Conservation (phyloP, 2,888 invertebrate genomes). For the Brenthis daphne region DNA sequence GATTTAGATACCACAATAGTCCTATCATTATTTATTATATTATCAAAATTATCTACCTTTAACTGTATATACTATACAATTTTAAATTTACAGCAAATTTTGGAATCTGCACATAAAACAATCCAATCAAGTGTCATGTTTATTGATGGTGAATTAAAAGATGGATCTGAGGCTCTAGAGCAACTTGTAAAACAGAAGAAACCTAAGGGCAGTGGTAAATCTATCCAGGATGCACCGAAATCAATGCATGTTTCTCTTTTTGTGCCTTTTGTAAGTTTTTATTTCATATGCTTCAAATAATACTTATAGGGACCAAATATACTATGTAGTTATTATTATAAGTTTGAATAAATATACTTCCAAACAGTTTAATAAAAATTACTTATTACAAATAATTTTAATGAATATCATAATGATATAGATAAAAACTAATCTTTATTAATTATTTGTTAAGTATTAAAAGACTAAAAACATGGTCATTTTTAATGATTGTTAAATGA, state of each 20-base stretch:
- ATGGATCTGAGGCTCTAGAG: slow-evolving; percentile 84
- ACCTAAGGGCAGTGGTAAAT: slow-evolving; percentile 66
- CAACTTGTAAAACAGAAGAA: slow-evolving; percentile 84
- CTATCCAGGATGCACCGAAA: slow-evolving; percentile 68
- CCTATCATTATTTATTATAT: too few relatives aligned
- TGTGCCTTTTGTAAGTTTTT: slow-evolving; percentile 85
- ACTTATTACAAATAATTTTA: too few relatives aligned
- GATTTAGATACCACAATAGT: too few relatives aligned
- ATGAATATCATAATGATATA: too few relatives aligned
- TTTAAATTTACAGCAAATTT: slow-evolving; percentile 78
- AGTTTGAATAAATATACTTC: too few relatives aligned
- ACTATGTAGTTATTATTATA: too few relatives aligned
- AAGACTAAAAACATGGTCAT: neutral
- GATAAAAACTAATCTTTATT: too few relatives aligned
- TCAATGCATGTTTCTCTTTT: slow-evolving; percentile 85
- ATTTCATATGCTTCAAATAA: neutral
- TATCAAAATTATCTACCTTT: neutral
- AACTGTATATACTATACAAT: slow-evolving; percentile 2
- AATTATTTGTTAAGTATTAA: neutral
- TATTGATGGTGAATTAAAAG: slow-evolving; percentile 87
- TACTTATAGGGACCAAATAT: too few relatives aligned
- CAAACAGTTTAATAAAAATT: too few relatives aligned
- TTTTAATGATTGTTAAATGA: neutral
- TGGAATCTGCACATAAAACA: slow-evolving; percentile 81
- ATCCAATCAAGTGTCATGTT: slow-evolving; percentile 86